Evolutionary conservation across 2,113 vertebrate species (phyloP), one percentile per base, ranked within the genome.

Genomic region (Lepus americanus): DNA sequence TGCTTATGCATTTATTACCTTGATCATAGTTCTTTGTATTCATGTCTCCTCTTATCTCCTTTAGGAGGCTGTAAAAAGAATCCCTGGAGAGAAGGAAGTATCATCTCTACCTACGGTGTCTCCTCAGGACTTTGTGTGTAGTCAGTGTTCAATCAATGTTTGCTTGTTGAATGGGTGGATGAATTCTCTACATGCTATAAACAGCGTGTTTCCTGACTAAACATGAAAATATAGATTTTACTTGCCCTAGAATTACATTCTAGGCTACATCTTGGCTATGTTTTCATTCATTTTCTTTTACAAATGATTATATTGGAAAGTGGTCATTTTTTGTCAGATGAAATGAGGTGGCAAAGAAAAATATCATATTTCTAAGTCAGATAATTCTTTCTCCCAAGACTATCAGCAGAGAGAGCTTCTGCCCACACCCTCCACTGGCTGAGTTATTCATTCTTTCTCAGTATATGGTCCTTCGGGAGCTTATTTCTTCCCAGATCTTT

Each of bases 1-100:
- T 87, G 81, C 67, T 89, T 95, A 92, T 23, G 90, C 94, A 93
- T 79, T 94, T 88, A 82, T 89, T 91, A 92, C 82, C 82, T 92
- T 72, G 64, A 95, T 82, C 78, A 2, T 44, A 79, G 78, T 85
- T 81, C 95, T 90, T 94, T 92, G 64, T 92, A 81, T 70, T 93
- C 64, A 72, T 8, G 1, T 94, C 87, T 92, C 59, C 33, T 93
- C 94, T 94, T 94, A 96, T 96, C 88, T 92, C 53, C 33, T 89
- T 94, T 91, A 78, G 66, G 80, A 97, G 51, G 89, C 27, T 82
- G 22, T 89, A 92, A 95, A 95, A 91, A 74, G 51, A 51, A 20
- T 90, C 72, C 36, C 61, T 23, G 6, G 86, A 86, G 39, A 55
- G 49, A 53, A 77, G 89, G 64, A 90, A 92, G 83, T 66, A 55